phyloP scores from a whole-genome alignment of 2,888 invertebrate genomes.

The Luperina nickerlii region DNA sequence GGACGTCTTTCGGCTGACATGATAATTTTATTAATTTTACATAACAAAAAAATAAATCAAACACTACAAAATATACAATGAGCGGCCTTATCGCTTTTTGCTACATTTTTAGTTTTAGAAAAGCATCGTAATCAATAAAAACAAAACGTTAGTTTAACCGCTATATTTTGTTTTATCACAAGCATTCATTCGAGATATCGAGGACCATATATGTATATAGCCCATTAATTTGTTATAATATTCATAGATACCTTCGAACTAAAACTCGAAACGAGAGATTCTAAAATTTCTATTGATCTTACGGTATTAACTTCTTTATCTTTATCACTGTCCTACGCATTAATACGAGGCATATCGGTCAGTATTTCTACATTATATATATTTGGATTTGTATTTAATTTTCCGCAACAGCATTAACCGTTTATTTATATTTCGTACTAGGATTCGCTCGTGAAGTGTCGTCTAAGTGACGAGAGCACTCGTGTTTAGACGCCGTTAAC shows the following conservation, averaged over 20 bases:
- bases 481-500: constrained; percentile 79
- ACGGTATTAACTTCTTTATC: neutral
- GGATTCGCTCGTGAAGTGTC: constrained; percentile 51
- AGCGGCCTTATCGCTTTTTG: too few species aligned
- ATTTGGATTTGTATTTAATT: neutral
- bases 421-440: constrained; percentile 51
- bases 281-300: neutral
- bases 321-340: neutral
- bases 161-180: neutral
- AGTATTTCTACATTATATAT: neutral
- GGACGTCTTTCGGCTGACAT: too few species aligned
- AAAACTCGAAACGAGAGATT: neutral
- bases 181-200: neutral
- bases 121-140: neutral
- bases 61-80: too few species aligned
- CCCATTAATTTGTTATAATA: neutral
- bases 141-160: neutral
- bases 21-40: too few species aligned
- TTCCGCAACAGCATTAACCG: constrained; percentile 10
- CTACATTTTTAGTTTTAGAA: neutral
- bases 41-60: too few species aligned
- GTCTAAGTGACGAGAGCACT: constrained; percentile 63
- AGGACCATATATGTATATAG: neutral
- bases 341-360: constrained; percentile 7
- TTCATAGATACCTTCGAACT: neutral